Conservation (phyloP, 2,113 vertebrate species). For the Aspiorhynchus laticeps region DNA sequence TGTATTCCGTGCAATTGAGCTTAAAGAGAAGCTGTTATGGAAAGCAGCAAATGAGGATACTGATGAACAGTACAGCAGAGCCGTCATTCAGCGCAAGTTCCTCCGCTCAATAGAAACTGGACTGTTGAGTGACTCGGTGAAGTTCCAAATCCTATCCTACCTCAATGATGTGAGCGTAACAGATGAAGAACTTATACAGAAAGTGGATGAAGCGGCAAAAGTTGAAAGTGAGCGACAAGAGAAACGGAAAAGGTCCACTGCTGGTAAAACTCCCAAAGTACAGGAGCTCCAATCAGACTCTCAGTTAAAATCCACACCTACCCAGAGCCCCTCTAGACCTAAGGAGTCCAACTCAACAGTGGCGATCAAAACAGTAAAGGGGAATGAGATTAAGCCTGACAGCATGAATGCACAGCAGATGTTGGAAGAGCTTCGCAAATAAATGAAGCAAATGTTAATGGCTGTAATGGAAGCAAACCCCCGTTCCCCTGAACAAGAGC, state of each 20-base stretch:
- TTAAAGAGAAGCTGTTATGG: too few relatives aligned
- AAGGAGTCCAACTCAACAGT: background rate
- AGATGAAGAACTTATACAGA: conserved; percentile 48
- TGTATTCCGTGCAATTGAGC: conserved; percentile 42
- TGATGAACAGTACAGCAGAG: too few relatives aligned
- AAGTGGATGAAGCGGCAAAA: conserved; percentile 37
- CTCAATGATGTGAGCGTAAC: conserved; percentile 33
- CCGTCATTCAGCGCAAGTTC: too few relatives aligned
- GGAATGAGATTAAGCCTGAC: conserved; percentile 7
- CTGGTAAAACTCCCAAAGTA: too few relatives aligned
- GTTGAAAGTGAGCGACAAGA: too few relatives aligned
- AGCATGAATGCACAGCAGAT: background rate
- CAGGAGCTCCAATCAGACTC: too few relatives aligned
- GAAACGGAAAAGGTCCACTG: too few relatives aligned
- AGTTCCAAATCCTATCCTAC: conserved; percentile 25
- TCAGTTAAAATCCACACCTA: too few relatives aligned
- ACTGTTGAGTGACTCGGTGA: conserved; percentile 29
- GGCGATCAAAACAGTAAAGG: conserved; percentile 31
- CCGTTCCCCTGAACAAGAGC: background rate
- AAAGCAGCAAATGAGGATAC: too few relatives aligned
- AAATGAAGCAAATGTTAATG: conserved; percentile 47
- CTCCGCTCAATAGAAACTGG: too few relatives aligned
- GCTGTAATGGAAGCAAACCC: conserved; percentile 1
- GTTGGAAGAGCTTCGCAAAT: background rate
- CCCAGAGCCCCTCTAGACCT: background rate